A percentile compares a stretch with the other conserved stretches of the same genome.
Evolutionary conservation across 2,888 invertebrate genomes (phyloP).

Genomic region (Bombylius discolor): DNA sequence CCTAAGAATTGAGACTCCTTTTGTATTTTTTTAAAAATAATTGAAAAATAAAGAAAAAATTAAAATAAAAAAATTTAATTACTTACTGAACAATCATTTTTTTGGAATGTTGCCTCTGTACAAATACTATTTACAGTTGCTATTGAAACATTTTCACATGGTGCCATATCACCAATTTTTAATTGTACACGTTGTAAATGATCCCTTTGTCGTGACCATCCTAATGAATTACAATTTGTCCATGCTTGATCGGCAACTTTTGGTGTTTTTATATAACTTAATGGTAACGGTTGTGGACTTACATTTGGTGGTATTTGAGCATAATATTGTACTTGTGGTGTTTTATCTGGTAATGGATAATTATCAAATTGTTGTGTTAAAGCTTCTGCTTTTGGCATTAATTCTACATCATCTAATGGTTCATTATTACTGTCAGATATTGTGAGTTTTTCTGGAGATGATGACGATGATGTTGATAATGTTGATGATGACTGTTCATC

Average conservation of each 20-base stretch:
- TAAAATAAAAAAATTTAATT: neutral
- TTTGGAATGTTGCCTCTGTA: slow-evolving; percentile 64
- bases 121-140: slow-evolving; percentile 72
- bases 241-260: slow-evolving; percentile 23
- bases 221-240: slow-evolving; percentile 65
- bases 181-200: slow-evolving; percentile 70
- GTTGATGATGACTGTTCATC: neutral
- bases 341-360: slow-evolving; percentile 31
- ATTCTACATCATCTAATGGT: slow-evolving; percentile 18
- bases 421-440: slow-evolving; percentile 1
- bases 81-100: slow-evolving; percentile 74
- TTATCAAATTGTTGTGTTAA: slow-evolving; percentile 22
- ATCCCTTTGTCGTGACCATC: slow-evolving; percentile 75
- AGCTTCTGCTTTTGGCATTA: slow-evolving; percentile 30
- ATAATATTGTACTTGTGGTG: slow-evolving; percentile 31
- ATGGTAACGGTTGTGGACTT: slow-evolving; percentile 9
- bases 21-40: neutral
- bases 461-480: neutral
- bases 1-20: neutral
- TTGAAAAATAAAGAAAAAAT: too few relatives aligned
- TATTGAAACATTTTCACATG: slow-evolving; percentile 75
- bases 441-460: slow-evolving; percentile 5
- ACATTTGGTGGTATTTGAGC: slow-evolving; percentile 10
- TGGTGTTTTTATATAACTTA: slow-evolving; percentile 15
- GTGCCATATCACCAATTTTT: slow-evolving; percentile 61